Conservation (phyloP, 2,888 invertebrate genomes). For the Drosophila robusta region DNA sequence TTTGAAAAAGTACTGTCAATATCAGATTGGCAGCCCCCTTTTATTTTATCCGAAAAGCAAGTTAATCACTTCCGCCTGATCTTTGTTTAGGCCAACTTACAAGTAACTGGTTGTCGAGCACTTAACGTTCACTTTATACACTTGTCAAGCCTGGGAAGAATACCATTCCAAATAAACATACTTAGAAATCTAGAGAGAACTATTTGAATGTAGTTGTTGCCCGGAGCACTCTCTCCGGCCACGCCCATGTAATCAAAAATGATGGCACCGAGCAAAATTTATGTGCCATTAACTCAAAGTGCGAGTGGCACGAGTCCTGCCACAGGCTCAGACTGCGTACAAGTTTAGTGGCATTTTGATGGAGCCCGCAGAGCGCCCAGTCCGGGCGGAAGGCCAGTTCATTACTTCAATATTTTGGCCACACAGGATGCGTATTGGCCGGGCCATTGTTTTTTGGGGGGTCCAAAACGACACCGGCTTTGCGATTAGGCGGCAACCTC, state of each 20-base stretch:
- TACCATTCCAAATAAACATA: background rate
- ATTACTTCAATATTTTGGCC: conserved; percentile 75
- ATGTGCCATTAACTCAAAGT: conserved; percentile 77
- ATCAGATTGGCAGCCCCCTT: too few relatives aligned
- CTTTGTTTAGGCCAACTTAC: too few relatives aligned
- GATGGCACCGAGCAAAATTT: conserved; percentile 67
- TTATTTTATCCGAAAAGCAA: too few relatives aligned
- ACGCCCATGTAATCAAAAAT: conserved; percentile 75
- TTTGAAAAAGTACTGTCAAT: too few relatives aligned
- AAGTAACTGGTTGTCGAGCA: too few relatives aligned
- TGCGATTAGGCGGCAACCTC: conserved; percentile 75
- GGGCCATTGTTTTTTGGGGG: conserved; percentile 41
- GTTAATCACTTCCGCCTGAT: too few relatives aligned
- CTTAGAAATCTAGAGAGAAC: conserved; percentile 12
- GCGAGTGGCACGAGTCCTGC: conserved; percentile 34
- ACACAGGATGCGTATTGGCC: conserved; percentile 56
- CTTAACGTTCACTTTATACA: too few relatives aligned
- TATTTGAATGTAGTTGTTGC: conserved; percentile 17
- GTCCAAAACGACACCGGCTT: conserved; percentile 46
- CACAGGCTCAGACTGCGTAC: conserved; percentile 32
- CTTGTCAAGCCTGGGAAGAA: background rate
- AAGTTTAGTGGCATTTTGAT: conserved; percentile 62
- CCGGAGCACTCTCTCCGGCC: conserved; percentile 20
- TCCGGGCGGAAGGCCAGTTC: conserved; percentile 56
- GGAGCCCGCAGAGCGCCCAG: conserved; percentile 29